These are phyloP conservation scores for Lochmaea crataegi DNA, from an alignment of 2,888 invertebrate species.

Conservation along the genomic window DNA sequence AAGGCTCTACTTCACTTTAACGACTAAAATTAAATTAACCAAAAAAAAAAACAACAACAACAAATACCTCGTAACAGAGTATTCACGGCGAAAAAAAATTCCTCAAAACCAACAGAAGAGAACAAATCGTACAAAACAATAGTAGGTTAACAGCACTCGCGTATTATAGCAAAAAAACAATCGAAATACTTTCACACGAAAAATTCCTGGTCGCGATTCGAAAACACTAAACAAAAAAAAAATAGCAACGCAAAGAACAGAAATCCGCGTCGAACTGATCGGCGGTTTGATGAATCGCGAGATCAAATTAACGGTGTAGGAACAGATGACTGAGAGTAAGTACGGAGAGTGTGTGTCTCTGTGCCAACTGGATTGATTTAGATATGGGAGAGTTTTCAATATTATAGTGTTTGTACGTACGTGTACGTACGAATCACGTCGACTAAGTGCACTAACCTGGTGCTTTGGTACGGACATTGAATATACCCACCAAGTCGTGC, in stretches of 20 bases:
- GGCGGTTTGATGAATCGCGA: neutral
- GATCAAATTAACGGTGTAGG: slow-evolving; percentile 1
- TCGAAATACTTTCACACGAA: slow-evolving; percentile 30
- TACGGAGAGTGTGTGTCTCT: slow-evolving; percentile 1
- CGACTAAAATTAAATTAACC: neutral
- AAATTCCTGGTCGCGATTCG: slow-evolving; percentile 1
- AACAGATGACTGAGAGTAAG: neutral
- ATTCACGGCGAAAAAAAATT: slow-evolving; percentile 15
- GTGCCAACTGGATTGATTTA: slow-evolving; percentile 21
- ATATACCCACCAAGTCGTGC: slow-evolving; percentile 20
- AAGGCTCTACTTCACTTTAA: slow-evolving; percentile 21
- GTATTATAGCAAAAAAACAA: slow-evolving; percentile 8
- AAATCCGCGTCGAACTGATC: neutral
- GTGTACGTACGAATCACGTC: slow-evolving; percentile 35
- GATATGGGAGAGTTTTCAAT: slow-evolving; percentile 19
- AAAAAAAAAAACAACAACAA: neutral
- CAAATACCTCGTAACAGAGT: slow-evolving; percentile 19
- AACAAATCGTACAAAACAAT: slow-evolving; percentile 13
- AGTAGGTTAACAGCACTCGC: slow-evolving; percentile 23
- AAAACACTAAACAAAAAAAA: slow-evolving; percentile 14
- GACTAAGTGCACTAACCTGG: slow-evolving; percentile 61
- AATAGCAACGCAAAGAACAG: neutral
- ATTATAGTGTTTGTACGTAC: slow-evolving; percentile 42
- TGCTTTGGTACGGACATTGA: slow-evolving; percentile 1
- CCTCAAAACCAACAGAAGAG: slow-evolving; percentile 9